Evolutionary conservation across 2,797 vertebrate species (phyloP).

Genomic region (Ataeniobius toweri): DNA sequence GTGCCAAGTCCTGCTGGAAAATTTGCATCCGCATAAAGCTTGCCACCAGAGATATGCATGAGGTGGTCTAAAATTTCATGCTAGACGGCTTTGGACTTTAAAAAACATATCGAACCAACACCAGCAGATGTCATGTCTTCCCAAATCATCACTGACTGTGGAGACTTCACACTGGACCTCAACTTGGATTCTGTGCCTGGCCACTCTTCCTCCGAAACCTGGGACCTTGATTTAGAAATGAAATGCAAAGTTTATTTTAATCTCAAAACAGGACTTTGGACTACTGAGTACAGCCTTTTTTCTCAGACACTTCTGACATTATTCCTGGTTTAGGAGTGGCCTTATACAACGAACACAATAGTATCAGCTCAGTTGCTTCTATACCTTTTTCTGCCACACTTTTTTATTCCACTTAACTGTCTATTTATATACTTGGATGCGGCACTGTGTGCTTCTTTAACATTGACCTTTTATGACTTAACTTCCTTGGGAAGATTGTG

Average conservation of each 20-base stretch:
- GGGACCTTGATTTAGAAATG: not conserved
- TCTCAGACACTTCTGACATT: not conserved
- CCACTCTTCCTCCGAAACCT: not conserved
- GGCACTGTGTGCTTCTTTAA: not conserved
- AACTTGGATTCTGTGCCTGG: not conserved
- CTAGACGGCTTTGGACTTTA: not conserved
- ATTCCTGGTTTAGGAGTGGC: not conserved
- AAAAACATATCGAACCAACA: too few species aligned
- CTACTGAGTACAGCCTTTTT: not conserved
- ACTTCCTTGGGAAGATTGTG: not conserved
- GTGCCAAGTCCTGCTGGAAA: not conserved
- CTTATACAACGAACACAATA: not conserved
- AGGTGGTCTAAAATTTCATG: not conserved
- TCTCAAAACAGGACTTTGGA: not conserved
- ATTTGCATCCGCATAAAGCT: not conserved
- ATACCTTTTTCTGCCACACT: not conserved
- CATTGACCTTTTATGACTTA: not conserved
- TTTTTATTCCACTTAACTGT: not conserved
- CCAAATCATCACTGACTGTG: not conserved
- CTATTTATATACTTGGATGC: not conserved
- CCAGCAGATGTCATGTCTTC: not conserved
- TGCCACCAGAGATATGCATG: not conserved
- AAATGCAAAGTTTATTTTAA: not conserved
- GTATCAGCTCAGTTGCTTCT: slow-evolving; percentile 2
- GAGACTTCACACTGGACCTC: not conserved